Conservation (phyloP, 1,140 invertebrate genomes). For the Atta texana region DNA sequence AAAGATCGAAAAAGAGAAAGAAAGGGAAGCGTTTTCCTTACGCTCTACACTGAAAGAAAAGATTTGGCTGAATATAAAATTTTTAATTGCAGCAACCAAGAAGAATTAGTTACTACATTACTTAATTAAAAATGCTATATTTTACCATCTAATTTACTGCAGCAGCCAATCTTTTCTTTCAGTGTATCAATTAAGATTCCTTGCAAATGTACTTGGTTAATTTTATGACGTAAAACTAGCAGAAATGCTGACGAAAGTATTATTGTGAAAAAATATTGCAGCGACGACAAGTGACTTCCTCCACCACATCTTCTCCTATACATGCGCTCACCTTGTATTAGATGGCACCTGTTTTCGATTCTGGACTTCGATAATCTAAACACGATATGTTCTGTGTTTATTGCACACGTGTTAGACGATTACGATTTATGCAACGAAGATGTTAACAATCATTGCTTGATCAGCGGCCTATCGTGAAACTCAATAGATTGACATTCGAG, state of each 20-base stretch:
- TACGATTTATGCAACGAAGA: constrained; percentile 40
- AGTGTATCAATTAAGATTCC: too few relatives aligned
- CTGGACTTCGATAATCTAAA: constrained; percentile 69
- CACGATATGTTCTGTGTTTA: constrained; percentile 52
- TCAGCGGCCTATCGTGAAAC: neutral
- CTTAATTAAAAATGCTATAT: too few relatives aligned
- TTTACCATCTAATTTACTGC: too few relatives aligned
- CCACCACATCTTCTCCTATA: neutral
- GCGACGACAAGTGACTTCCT: neutral
- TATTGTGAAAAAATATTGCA: constrained; percentile 7
- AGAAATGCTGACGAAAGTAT: too few relatives aligned
- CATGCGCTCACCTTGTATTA: constrained; percentile 49
- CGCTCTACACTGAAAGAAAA: too few relatives aligned
- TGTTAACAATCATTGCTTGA: constrained; percentile 32
- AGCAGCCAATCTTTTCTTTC: too few relatives aligned
- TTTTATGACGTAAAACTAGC: too few relatives aligned
- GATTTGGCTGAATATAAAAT: too few relatives aligned
- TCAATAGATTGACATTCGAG: neutral
- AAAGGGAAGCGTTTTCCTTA: neutral
- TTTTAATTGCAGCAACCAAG: too few relatives aligned
- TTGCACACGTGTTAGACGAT: constrained; percentile 48
- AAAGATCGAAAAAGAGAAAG: neutral
- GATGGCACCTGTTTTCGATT: constrained; percentile 71
- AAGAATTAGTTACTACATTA: too few relatives aligned
- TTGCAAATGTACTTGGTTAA: too few relatives aligned